A percentile compares a stretch with the other conserved stretches of the same genome.
Evolutionary conservation across 2,888 invertebrate genomes (phyloP).

Genomic region (Ophion ventricosus): DNA sequence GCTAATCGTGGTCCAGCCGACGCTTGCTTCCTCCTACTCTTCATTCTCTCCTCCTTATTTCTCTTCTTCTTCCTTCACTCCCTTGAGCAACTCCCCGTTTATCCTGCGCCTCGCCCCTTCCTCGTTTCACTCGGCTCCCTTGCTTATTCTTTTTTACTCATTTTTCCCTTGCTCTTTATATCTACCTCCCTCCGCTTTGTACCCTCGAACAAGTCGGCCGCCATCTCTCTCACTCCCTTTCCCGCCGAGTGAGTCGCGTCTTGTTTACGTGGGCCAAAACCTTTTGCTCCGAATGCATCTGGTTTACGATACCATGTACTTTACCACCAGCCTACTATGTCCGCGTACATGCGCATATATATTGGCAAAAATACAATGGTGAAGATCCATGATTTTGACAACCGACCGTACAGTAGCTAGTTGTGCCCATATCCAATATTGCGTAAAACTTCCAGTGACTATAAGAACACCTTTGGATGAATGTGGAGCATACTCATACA

Average conservation of each 20-base stretch:
- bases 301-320: conserved; percentile 52
- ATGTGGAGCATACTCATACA: not conserved
- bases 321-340: conserved; percentile 8
- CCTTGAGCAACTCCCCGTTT: conserved; percentile 54
- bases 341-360: not conserved
- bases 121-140: conserved; percentile 51
- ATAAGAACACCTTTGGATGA: not conserved
- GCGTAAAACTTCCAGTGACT: not conserved
- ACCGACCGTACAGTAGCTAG: not conserved
- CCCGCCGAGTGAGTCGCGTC: conserved; percentile 15
- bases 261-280: conserved; percentile 64
- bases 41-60: conserved; percentile 64
- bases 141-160: conserved; percentile 33
- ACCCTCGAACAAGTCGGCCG: conserved; percentile 37
- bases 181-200: conserved; percentile 4
- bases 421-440: not conserved
- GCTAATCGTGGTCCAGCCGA: conserved; percentile 78
- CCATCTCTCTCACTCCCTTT: conserved; percentile 50
- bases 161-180: conserved; percentile 28
- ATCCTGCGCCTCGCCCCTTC: conserved; percentile 48
- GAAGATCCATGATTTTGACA: not conserved
- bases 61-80: conserved; percentile 63
- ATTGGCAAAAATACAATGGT: not conserved
- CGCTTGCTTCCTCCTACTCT: conserved; percentile 74
- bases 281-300: conserved; percentile 66